These are phyloP conservation scores for Acleris emargana DNA, from an alignment of 2,888 invertebrate species.

Conservation along the genomic window DNA sequence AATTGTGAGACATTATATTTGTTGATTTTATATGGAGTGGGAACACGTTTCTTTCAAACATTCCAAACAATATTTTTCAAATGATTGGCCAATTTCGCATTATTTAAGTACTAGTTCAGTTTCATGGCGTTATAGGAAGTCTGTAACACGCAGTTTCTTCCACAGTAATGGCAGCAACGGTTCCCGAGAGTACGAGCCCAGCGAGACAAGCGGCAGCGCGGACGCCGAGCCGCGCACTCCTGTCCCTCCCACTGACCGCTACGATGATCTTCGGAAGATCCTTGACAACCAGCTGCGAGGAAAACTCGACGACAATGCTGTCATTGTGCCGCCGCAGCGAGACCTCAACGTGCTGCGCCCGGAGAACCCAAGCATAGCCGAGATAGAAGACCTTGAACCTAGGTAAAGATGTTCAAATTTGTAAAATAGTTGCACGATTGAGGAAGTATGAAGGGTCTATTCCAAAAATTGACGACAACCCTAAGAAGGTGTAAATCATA, in stretches of 20 bases:
- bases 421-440: neutral
- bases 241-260: constrained; percentile 83
- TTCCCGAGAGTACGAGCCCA: constrained; percentile 75
- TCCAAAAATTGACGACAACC: too few species aligned
- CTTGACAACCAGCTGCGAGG: constrained; percentile 79
- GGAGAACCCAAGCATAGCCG: constrained; percentile 88
- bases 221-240: constrained; percentile 64
- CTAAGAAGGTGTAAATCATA: too few species aligned
- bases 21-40: too few species aligned
- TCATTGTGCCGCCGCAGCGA: constrained; percentile 76
- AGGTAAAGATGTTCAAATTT: constrained; percentile 61
- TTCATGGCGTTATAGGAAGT: neutral
- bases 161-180: constrained; percentile 71
- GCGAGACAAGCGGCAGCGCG: constrained; percentile 68
- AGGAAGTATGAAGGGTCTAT: neutral
- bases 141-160: constrained; percentile 33
- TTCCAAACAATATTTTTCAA: too few species aligned
- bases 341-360: constrained; percentile 80
- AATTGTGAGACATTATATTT: too few species aligned
- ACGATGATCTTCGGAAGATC: constrained; percentile 84
- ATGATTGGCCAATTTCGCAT: too few species aligned
- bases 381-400: constrained; percentile 85
- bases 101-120: too few species aligned
- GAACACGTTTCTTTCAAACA: too few species aligned
- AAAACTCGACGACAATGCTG: constrained; percentile 79